phyloP scores from a whole-genome alignment of 2,113 vertebrate genomes.

The Coreoperca whiteheadi region DNA sequence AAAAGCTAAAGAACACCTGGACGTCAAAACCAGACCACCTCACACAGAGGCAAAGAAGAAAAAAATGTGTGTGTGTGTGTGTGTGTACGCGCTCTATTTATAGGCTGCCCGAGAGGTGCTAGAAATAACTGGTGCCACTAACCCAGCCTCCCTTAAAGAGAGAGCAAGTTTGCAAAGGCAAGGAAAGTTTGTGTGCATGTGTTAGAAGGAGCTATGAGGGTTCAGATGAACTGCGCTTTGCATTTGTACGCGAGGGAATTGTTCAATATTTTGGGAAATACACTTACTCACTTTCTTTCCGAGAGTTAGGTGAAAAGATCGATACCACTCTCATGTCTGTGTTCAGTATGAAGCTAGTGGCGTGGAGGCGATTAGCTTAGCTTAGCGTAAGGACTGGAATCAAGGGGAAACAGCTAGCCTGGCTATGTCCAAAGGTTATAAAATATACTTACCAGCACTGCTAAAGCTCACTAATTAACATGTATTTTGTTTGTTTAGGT shows the following conservation, averaged over 20 bases:
- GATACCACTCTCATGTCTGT: neutral
- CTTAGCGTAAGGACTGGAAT: slow-evolving; percentile 7
- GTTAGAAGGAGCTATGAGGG: neutral
- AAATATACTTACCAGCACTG: neutral
- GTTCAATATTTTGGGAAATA: neutral
- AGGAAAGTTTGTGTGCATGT: slow-evolving; percentile 14
- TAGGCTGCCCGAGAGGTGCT: slow-evolving; percentile 65
- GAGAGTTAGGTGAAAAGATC: neutral
- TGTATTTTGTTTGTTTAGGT: neutral
- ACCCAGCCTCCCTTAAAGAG: slow-evolving; percentile 45
- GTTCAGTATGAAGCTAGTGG: neutral
- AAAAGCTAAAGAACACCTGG: slow-evolving; percentile 51
- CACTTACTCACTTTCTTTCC: neutral
- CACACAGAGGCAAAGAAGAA: slow-evolving; percentile 56
- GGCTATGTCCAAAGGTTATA: neutral
- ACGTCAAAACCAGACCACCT: slow-evolving; percentile 50
- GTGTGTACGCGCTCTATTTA: slow-evolving; percentile 58
- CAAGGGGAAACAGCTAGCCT: neutral
- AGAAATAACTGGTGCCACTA: slow-evolving; percentile 60
- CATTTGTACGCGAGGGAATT: neutral
- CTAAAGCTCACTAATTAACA: neutral
- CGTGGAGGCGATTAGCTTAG: neutral
- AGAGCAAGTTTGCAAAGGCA: slow-evolving; percentile 28
- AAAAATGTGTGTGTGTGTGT: slow-evolving; percentile 16
- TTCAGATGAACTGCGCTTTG: neutral